phyloP scores from a whole-genome alignment of 2,888 invertebrate species.

The Furcula furcula region DNA sequence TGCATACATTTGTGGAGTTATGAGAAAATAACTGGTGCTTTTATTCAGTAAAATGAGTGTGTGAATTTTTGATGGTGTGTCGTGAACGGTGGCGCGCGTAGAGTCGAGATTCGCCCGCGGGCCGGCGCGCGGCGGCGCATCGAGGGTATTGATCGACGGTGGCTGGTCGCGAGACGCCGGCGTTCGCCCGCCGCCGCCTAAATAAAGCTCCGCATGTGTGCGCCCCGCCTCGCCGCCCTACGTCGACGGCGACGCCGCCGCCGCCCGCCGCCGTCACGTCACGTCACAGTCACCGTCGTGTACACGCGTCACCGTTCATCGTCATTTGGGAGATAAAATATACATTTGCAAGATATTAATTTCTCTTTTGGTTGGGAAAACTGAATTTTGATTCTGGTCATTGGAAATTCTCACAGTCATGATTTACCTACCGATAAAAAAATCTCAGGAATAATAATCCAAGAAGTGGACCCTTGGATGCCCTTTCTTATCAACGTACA shows the following conservation, averaged over 20 bases:
- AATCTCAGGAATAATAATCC: too few species aligned
- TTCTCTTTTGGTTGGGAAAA: too few species aligned
- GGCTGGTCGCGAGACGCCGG: constrained; percentile 74
- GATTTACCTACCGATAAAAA: too few species aligned
- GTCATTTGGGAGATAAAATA: too few species aligned
- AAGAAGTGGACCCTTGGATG: too few species aligned
- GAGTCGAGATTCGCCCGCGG: constrained; percentile 67
- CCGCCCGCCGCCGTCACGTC: constrained; percentile 28
- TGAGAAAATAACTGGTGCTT: constrained; percentile 35
- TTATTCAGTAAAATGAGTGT: constrained; percentile 68
- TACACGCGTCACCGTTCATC: too few species aligned
- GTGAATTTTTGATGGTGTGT: constrained; percentile 79
- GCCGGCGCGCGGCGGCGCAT: constrained; percentile 76
- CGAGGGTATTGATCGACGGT: constrained; percentile 77
- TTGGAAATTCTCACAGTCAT: too few species aligned
- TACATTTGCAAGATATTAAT: too few species aligned
- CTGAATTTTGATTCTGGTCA: too few species aligned
- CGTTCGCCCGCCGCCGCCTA: constrained; percentile 75
- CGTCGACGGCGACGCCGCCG: constrained; percentile 42
- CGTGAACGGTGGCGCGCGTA: constrained; percentile 66
- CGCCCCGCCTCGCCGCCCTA: constrained; percentile 61
- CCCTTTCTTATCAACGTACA: too few species aligned
- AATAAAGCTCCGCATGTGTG: constrained; percentile 79
- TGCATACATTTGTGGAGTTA: constrained; percentile 28
- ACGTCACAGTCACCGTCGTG: constrained; percentile 34